A percentile compares a stretch with the other conserved stretches of the same genome.
These are phyloP conservation scores for Cantharis rufa DNA, from an alignment of 2,888 invertebrate genomes.

Conservation along the genomic window DNA sequence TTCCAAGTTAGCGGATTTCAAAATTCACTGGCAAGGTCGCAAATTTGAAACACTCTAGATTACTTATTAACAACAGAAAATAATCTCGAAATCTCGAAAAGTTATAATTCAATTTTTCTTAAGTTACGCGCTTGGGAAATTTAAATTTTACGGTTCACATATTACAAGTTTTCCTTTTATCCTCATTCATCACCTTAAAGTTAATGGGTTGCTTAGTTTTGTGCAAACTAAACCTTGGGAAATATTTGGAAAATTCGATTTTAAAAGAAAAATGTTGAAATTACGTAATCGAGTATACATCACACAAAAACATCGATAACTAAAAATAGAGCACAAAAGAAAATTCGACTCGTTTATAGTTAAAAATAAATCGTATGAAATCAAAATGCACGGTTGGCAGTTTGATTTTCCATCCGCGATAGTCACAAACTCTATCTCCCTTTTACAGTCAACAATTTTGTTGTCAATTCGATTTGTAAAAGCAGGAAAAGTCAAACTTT, in stretches of 20 bases:
- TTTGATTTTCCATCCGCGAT: not conserved
- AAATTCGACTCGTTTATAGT: not conserved
- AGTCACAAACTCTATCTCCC: not conserved
- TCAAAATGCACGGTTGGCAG: not conserved
- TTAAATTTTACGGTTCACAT: not conserved
- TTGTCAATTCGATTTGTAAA: not conserved
- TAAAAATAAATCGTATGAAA: not conserved
- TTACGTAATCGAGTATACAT: not conserved
- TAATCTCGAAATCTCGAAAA: not conserved
- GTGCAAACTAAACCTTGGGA: not conserved
- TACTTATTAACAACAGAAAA: not conserved
- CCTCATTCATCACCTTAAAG: not conserved
- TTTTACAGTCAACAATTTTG: not conserved
- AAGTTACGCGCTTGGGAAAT: not conserved
- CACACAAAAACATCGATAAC: not conserved
- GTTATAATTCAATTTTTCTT: not conserved
- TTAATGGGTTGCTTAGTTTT: not conserved
- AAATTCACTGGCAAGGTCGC: conserved; percentile 14
- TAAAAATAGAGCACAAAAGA: not conserved
- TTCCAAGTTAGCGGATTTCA: conserved; percentile 12
- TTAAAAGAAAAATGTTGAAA: not conserved
- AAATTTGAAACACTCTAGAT: not conserved
- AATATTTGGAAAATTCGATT: not conserved
- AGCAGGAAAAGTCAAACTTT: not conserved
- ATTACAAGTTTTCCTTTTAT: not conserved